Evolutionary conservation across 2,113 vertebrate genomes (phyloP).

Genomic region (Gymnogyps californianus): DNA sequence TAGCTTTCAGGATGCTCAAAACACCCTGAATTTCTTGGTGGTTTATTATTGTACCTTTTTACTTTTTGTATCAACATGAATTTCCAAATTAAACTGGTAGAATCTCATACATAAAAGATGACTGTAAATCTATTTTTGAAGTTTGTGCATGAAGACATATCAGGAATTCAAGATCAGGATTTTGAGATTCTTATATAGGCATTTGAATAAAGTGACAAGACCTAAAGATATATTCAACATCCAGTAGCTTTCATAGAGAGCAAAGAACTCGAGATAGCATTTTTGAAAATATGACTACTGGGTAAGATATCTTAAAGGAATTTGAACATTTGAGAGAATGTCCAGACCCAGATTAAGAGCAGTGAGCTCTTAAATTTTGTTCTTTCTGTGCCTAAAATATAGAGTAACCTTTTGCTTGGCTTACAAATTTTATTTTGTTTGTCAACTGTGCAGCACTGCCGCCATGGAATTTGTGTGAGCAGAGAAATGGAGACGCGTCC

Average conservation of each 20-base stretch:
- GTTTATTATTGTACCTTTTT: not conserved
- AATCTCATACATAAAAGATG: not conserved
- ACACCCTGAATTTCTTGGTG: not conserved
- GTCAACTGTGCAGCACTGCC: conserved; percentile 82
- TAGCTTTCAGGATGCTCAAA: not conserved
- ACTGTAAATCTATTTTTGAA: not conserved
- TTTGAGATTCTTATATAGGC: not conserved
- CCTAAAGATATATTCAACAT: not conserved
- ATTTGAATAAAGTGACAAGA: not conserved
- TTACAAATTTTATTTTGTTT: not conserved
- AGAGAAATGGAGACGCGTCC: conserved; percentile 84
- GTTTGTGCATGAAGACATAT: not conserved
- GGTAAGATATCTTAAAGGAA: not conserved
- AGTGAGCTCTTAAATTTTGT: not conserved
- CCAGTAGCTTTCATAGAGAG: not conserved
- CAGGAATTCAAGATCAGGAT: not conserved
- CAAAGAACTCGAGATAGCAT: not conserved
- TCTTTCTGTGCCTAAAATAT: not conserved
- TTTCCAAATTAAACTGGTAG: not conserved
- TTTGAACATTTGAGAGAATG: not conserved
- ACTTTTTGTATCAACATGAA: not conserved
- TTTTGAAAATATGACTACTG: not conserved
- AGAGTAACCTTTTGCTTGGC: not conserved
- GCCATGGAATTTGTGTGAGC: conserved; percentile 89
- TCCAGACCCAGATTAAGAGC: not conserved